A percentile compares a stretch with the other conserved stretches of the same genome.
Evolutionary conservation across 2,888 invertebrate genomes (phyloP).

Genomic region (Drosophila tripunctata): DNA sequence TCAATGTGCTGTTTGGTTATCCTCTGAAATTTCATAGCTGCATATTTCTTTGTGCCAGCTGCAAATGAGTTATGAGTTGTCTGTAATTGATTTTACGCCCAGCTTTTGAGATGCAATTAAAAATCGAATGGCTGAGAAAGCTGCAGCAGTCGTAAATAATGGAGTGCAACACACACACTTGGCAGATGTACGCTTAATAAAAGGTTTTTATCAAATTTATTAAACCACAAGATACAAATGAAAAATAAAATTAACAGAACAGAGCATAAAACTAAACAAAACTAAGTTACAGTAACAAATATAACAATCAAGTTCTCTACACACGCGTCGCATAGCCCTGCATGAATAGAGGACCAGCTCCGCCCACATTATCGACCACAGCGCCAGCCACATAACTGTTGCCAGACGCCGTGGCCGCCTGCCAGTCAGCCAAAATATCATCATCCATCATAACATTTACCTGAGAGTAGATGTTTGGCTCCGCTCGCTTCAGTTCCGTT

Average conservation of each 20-base stretch:
- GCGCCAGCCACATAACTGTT: constrained; percentile 69
- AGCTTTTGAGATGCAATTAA: constrained; percentile 37
- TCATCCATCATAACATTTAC: constrained; percentile 83
- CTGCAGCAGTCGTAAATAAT: constrained; percentile 27
- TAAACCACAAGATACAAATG: constrained; percentile 41
- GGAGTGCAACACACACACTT: constrained; percentile 15
- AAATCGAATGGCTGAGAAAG: constrained; percentile 28
- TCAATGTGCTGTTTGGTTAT: neutral
- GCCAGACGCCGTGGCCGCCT: constrained; percentile 60
- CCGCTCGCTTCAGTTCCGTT: constrained; percentile 83
- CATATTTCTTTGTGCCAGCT: constrained; percentile 21
- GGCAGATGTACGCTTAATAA: constrained; percentile 20
- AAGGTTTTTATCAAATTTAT: constrained; percentile 28
- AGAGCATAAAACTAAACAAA: constrained; percentile 40
- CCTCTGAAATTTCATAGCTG: constrained; percentile 15
- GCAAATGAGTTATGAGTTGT: constrained; percentile 17
- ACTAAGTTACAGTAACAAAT: constrained; percentile 30
- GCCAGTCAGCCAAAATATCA: constrained; percentile 73
- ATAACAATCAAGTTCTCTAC: constrained; percentile 28
- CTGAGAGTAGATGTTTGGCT: constrained; percentile 85
- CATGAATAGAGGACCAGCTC: constrained; percentile 54
- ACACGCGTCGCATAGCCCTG: constrained; percentile 78
- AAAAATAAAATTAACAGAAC: constrained; percentile 23
- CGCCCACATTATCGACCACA: constrained; percentile 74
- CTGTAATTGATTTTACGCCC: constrained; percentile 47